Conservation (phyloP, 53 echinoderm and acorn worm species). For the Antedon mediterranea region DNA sequence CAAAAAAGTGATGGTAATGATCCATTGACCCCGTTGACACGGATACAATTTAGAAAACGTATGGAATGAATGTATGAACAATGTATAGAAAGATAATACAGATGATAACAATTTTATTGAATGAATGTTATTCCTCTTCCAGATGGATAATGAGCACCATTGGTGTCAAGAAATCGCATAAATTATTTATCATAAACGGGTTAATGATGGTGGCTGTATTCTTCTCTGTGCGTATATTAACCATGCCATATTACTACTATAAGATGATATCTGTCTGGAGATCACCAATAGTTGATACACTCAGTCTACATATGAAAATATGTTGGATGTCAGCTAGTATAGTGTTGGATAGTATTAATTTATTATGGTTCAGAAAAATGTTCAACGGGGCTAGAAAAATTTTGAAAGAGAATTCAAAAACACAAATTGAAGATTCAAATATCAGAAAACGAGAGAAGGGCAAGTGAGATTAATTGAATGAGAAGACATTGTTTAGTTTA, state of each 20-base stretch:
- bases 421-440: not conserved
- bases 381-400: constrained; percentile 35
- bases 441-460: not conserved
- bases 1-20: no score
- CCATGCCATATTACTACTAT: constrained; percentile 47
- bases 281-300: constrained; percentile 9
- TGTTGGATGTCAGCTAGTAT: constrained; percentile 26
- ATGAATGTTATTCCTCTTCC: not conserved
- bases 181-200: constrained; percentile 53
- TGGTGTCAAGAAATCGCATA: constrained; percentile 15
- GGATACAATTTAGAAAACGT: no score
- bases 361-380: constrained; percentile 76
- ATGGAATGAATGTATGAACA: no score
- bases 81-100: no score
- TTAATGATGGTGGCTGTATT: constrained; percentile 34
- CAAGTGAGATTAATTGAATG: not conserved
- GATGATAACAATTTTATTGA: no score
- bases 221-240: constrained; percentile 45
- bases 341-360: constrained; percentile 41
- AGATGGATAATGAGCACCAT: constrained; percentile 54
- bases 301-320: constrained; percentile 14
- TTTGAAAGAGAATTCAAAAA: not conserved
- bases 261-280: constrained; percentile 11
- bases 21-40: no score
- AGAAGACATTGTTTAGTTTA: no score